Evolutionary conservation across 2,113 vertebrate genomes (phyloP), one percentile per base, ranked within the genome.

Genomic region (Poecile atricapillus): DNA sequence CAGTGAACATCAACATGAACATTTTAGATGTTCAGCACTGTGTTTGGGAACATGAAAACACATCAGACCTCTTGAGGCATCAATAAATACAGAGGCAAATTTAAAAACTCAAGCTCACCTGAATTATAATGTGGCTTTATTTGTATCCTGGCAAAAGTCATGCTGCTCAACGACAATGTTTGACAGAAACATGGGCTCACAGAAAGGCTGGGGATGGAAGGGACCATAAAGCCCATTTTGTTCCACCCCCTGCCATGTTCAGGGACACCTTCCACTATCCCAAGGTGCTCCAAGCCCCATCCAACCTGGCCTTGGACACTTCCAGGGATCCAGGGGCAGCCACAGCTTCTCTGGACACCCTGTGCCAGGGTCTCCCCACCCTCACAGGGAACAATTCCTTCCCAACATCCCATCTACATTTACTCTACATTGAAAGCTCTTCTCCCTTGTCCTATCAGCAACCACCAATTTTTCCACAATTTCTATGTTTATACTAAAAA

Each of bases 271-370:
- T 7, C 44, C 52, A 24, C 13, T 9, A 0, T 0, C 5, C 44
- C 37, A 67, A 37, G 18, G 0, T 20, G 19, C 37, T 50, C 50
- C 60, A 74, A 59, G 31, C 10, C 31, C 33, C 0, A 0, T 52
- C 27, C 44, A 59, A 0, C 22, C 33, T 28, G 27, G 18, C 23
- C 33, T 20, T 67, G 60, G 69, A 5, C 39, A 46, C 46, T 59
- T 2, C 23, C 44, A 74, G 27, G 12, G 59, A 81, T 59, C 41
- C 82, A 74, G 44, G 33, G 28, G 23, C 44, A 59, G 23, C 33
- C 60, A 33, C 52, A 89, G 33, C 33, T 52, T 3, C 59, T 37
- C 37, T 67, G 60, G 19, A 5, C 23, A 87, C 0, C 8, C 46
- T 53, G 33, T 69, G 63, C 68, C 53, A 52, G 18, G 44, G 18